Percentiles rank a stretch among this genome's conserved stretches.
These are phyloP conservation scores for Drosophila emarginata DNA, from an alignment of 2,888 invertebrate species.

Conservation along the genomic window DNA sequence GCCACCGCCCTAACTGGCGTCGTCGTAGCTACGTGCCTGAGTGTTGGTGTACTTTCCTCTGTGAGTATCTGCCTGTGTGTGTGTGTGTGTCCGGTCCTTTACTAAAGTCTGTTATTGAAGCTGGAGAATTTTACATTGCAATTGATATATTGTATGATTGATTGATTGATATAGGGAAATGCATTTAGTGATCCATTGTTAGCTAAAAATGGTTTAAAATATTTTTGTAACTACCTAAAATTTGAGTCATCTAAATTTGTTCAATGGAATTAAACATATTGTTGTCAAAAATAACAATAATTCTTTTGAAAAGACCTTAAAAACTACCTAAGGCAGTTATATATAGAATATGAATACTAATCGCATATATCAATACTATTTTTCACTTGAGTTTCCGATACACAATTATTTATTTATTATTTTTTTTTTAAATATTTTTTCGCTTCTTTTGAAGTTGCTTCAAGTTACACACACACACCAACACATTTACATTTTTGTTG, in stretches of 20 bases:
- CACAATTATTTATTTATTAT: not conserved
- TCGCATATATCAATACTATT: no score
- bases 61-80: conserved; percentile 9
- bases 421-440: conserved; percentile 4
- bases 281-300: no score
- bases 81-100: conserved; percentile 22
- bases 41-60: conserved; percentile 34
- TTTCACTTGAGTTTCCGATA: no score
- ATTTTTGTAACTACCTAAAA: not conserved
- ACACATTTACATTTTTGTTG: not conserved
- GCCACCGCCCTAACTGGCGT: conserved; percentile 77
- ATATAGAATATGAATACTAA: no score
- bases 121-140: conserved; percentile 12
- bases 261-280: no score
- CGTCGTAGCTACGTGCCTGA: conserved; percentile 54
- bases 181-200: not conserved
- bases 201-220: not conserved
- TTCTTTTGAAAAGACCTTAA: no score
- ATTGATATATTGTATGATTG: conserved; percentile 2
- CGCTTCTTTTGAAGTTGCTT: conserved; percentile 61
- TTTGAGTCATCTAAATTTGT: no score
- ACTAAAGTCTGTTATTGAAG: conserved; percentile 3
- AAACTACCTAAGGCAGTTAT: no score
- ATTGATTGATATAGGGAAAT: not conserved
- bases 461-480: conserved; percentile 50